Base-by-base conservation (phyloP, 2,888 invertebrate genomes). In the Crocallis elinguaria region DNA sequence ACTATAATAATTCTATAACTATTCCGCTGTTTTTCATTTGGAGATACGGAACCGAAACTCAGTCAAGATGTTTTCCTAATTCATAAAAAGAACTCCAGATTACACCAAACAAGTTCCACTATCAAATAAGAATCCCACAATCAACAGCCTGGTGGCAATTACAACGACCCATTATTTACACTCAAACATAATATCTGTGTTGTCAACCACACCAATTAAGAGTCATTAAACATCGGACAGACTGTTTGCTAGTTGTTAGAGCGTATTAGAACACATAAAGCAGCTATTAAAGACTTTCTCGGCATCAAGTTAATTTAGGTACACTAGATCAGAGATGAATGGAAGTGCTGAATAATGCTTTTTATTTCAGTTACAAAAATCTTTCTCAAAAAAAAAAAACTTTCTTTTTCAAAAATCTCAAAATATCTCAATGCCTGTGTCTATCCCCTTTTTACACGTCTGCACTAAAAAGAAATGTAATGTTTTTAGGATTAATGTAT, bases 261-360 rank as follows among this genome's bases (percentile, higher is more conserved):
- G 67, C 69, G 75, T 77, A 74, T 75, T 81, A 79, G 73, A 74
- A 75, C 77, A 75, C 73, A 80, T 80, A 77, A 82, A 76, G 72
- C 75, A 75, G 73, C 77, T 78, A 84, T 84, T 85, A 82, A 75
- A 73, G 75, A 73, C 80, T 79, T 80, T 81, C 82, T 73, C 79
- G 71, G 68, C 71, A 32, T 62, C 41, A 16, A 54, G 57, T 55
- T 60, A 60, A 57, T 62, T 60, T 46, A 58, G 44, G 36, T 14
- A 23, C 36, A n/a, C 8, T n/a, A 9, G 38, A 39, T 43, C 25
- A 16, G 9, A 7, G 19, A 19, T 13, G 19, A 30, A 46, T 56
- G 32, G 46, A 56, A 50, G 12, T 17, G 52, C 6, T 42, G 35
- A 12, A 35, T 3, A 12, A 5, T 9, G 6, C 1, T 1, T 32